phyloP scores from a whole-genome alignment of 2,113 vertebrate genomes.

The Brachirus orientalis region DNA sequence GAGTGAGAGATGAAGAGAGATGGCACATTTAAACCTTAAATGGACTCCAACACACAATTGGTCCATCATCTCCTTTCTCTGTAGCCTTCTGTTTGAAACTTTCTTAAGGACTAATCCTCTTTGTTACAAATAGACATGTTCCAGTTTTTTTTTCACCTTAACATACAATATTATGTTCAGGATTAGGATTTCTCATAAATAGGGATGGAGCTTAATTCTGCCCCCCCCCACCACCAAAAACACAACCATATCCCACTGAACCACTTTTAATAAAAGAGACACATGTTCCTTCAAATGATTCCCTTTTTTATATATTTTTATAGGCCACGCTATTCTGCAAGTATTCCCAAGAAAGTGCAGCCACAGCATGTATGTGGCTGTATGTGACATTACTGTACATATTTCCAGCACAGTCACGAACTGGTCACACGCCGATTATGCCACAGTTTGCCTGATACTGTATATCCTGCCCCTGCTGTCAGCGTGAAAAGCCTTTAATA shows the following conservation, averaged over 20 bases:
- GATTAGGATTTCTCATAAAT: too few relatives aligned
- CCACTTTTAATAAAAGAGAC: slow-evolving; percentile 28
- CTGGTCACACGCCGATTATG: slow-evolving; percentile 34
- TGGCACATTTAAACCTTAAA: slow-evolving; percentile 46
- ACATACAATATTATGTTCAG: too few relatives aligned
- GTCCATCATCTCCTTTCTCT: neutral
- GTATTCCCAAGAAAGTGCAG: slow-evolving; percentile 9
- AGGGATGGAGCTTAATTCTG: too few relatives aligned
- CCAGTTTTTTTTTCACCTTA: too few relatives aligned
- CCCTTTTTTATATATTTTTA: slow-evolving; percentile 9
- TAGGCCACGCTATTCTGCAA: slow-evolving; percentile 14
- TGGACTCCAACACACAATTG: slow-evolving; percentile 15
- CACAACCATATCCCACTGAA: neutral
- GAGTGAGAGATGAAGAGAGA: slow-evolving; percentile 33
- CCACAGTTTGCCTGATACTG: slow-evolving; percentile 11
- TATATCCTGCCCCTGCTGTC: neutral
- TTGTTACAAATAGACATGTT: neutral
- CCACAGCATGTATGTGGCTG: slow-evolving; percentile 22
- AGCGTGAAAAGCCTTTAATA: neutral
- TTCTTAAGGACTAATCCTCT: neutral
- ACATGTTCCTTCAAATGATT: slow-evolving; percentile 20
- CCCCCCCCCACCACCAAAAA: neutral
- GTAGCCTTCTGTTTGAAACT: neutral
- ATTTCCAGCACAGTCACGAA: neutral
- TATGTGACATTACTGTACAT: slow-evolving; percentile 1